Percentiles rank a stretch among this genome's conserved stretches.
phyloP scores from a whole-genome alignment of 2,113 vertebrate species.

The Euleptes europaea region DNA sequence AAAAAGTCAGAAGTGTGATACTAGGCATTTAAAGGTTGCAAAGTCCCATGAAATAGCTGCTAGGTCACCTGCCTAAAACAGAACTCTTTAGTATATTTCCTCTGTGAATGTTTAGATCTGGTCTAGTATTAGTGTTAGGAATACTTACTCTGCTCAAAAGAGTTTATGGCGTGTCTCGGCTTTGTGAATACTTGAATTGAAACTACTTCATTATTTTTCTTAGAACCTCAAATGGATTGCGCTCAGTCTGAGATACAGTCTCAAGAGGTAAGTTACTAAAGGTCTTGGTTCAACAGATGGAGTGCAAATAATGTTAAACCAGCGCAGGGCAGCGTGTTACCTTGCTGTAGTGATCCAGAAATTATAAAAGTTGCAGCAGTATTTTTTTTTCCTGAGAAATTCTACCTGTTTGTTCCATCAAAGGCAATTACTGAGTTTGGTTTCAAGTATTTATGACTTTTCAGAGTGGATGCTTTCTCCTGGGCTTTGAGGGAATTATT shows the following conservation, averaged over 20 bases:
- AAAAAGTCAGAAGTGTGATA: not conserved
- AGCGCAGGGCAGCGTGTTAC: not conserved
- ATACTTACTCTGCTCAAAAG: not conserved
- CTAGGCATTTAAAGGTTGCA: not conserved
- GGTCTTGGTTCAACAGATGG: not conserved
- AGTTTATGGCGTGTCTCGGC: not conserved
- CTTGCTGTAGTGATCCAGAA: not conserved
- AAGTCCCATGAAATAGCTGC: not conserved
- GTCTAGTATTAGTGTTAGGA: not conserved
- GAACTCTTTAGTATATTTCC: not conserved
- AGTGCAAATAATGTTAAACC: not conserved
- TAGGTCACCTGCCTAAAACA: not conserved
- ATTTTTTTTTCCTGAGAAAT: not conserved
- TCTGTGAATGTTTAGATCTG: not conserved
- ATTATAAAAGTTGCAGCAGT: not conserved
- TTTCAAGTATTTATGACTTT: not conserved
- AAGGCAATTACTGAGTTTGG: not conserved
- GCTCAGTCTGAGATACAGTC: slow-evolving; percentile 78
- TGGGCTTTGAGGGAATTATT: too few species aligned
- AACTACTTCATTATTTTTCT: slow-evolving; percentile 49
- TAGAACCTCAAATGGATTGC: slow-evolving; percentile 73
- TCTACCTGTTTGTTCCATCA: not conserved
- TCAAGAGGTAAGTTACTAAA: slow-evolving; percentile 81
- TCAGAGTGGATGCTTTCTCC: not conserved
- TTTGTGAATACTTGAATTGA: slow-evolving; percentile 47